phyloP scores from a whole-genome alignment of 2,888 invertebrate genomes.

The Sarcophaga rosellei region DNA sequence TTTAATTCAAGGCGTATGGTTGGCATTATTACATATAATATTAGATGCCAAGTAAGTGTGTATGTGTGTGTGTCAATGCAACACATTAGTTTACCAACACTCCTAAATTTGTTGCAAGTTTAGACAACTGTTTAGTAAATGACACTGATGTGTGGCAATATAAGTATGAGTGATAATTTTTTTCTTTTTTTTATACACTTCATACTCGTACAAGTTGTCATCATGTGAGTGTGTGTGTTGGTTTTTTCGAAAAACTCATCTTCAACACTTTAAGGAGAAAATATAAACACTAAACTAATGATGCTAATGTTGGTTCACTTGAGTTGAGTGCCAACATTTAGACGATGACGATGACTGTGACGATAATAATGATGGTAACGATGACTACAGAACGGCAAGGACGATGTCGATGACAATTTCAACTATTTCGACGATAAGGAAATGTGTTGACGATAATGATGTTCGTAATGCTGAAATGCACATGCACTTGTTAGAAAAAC shows the following conservation, averaged over 20 bases:
- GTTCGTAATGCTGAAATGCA: conserved; percentile 40
- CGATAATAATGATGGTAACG: conserved; percentile 4
- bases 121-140: conserved; percentile 19
- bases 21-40: too few species aligned
- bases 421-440: conserved; percentile 19
- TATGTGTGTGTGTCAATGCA: neutral
- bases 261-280: conserved; percentile 53
- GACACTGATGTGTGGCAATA: conserved; percentile 1
- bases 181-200: conserved; percentile 29
- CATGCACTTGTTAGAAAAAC: conserved; percentile 20
- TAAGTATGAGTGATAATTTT: neutral
- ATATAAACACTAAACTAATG: conserved; percentile 65
- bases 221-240: conserved; percentile 31
- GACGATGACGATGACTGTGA: conserved; percentile 41
- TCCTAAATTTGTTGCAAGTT: conserved; percentile 37
- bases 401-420: conserved; percentile 32
- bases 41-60: too few species aligned
- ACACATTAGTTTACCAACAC: neutral
- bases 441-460: conserved; percentile 43
- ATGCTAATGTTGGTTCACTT: conserved; percentile 68
- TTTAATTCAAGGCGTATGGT: too few species aligned
- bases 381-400: neutral
- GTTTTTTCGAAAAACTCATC: conserved; percentile 55
- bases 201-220: conserved; percentile 37
- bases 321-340: conserved; percentile 67